Conservation (phyloP, 1,140 invertebrate genomes). For the Danaus melanippus region DNA sequence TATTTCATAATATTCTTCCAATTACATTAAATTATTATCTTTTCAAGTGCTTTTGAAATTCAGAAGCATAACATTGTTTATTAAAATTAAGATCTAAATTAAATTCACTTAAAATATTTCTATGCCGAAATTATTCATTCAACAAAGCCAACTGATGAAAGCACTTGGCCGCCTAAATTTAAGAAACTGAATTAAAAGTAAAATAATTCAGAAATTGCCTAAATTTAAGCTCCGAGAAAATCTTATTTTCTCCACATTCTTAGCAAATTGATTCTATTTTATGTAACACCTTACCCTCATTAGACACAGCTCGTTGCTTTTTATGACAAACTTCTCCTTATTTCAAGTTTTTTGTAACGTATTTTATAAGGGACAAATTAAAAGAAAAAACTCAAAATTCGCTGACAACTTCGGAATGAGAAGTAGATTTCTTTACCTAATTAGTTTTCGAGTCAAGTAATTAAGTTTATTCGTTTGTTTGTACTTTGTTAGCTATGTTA, state of each 20-base stretch:
- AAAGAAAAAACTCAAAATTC: conserved; percentile 24
- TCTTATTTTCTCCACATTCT: conserved; percentile 8
- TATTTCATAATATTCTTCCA: too few relatives aligned
- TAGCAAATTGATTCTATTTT: conserved; percentile 35
- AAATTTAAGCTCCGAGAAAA: conserved; percentile 11
- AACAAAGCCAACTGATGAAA: too few relatives aligned
- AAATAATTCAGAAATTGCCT: background rate
- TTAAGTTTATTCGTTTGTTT: conserved; percentile 39
- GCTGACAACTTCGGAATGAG: conserved; percentile 26
- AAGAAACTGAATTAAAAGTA: too few relatives aligned
- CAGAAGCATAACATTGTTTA: too few relatives aligned
- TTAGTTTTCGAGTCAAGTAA: conserved; percentile 36
- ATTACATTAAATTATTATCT: too few relatives aligned
- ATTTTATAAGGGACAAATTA: conserved; percentile 37
- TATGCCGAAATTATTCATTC: too few relatives aligned
- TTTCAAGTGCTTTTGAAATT: too few relatives aligned
- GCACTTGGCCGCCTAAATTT: too few relatives aligned
- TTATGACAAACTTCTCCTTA: conserved; percentile 38
- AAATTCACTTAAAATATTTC: too few relatives aligned
- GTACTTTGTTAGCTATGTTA: conserved; percentile 6
- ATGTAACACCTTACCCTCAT: conserved; percentile 36
- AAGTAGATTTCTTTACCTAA: conserved; percentile 38
- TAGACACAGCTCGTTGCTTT: conserved; percentile 35
- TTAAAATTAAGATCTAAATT: too few relatives aligned
- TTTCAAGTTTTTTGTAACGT: conserved; percentile 31